Evolutionary conservation across 2,888 invertebrate species (phyloP).

Genomic region (Heteromyza rotundicornis): DNA sequence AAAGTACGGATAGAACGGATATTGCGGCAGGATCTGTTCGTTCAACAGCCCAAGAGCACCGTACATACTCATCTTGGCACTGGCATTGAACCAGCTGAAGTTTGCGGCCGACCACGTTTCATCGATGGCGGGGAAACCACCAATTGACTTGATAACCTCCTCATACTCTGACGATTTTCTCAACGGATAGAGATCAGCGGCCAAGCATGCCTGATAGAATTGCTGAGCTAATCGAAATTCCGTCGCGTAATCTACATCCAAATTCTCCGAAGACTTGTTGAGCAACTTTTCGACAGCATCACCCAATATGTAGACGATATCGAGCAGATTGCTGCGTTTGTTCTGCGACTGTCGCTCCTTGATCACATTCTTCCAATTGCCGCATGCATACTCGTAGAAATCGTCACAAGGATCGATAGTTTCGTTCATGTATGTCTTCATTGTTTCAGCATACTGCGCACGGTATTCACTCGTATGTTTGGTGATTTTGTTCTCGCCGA

Average conservation of each 20-base stretch:
- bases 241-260: constrained; percentile 35
- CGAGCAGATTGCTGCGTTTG: constrained; percentile 49
- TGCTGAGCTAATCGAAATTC: constrained; percentile 48
- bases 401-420: constrained; percentile 53
- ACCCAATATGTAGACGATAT: constrained; percentile 43
- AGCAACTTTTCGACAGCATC: constrained; percentile 39
- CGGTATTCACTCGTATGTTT: constrained; percentile 31
- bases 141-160: constrained; percentile 46
- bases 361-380: constrained; percentile 50
- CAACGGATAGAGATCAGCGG: constrained; percentile 45
- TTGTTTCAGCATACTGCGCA: constrained; percentile 41
- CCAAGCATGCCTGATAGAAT: constrained; percentile 46
- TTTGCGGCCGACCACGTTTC: constrained; percentile 35
- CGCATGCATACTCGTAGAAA: constrained; percentile 58
- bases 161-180: constrained; percentile 48
- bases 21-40: constrained; percentile 38
- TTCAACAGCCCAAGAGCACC: constrained; percentile 42
- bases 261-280: constrained; percentile 28
- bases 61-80: constrained; percentile 51
- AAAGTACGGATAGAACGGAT: constrained; percentile 52
- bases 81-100: constrained; percentile 60
- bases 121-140: constrained; percentile 58
- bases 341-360: constrained; percentile 33
- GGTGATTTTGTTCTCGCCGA: constrained; percentile 29
- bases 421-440: constrained; percentile 53